A percentile compares a stretch with the other conserved stretches of the same genome.
These are phyloP conservation scores for Pseudopleuronectes americanus DNA, from an alignment of 2,797 vertebrate genomes.

Conservation along the genomic window DNA sequence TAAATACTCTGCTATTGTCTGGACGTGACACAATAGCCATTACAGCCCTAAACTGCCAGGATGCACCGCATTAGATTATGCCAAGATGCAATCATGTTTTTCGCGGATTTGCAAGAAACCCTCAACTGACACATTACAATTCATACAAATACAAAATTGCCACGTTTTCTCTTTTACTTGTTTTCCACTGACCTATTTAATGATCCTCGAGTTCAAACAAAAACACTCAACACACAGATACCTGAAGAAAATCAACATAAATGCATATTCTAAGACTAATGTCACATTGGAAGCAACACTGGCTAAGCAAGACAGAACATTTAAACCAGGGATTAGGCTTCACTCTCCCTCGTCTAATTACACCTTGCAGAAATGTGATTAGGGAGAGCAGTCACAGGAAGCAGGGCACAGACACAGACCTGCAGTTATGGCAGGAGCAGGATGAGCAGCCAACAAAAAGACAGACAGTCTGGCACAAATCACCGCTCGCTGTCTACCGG, in stretches of 20 bases:
- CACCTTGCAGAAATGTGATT: constrained; percentile 73
- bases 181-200: constrained; percentile 1
- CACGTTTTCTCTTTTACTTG: not conserved
- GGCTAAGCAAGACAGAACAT: constrained; percentile 61
- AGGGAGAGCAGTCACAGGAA: constrained; percentile 54
- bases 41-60: not conserved
- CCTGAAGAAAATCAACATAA: constrained; percentile 11
- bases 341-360: constrained; percentile 65
- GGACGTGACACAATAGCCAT: constrained; percentile 12
- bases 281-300: constrained; percentile 42
- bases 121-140: not conserved
- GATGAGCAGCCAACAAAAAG: constrained; percentile 29
- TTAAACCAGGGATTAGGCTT: constrained; percentile 70
- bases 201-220: constrained; percentile 4
- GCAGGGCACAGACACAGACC: constrained; percentile 45
- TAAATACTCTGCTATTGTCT: constrained; percentile 31
- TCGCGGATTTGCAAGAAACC: not conserved
- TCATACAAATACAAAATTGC: not conserved
- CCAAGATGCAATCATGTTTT: not conserved
- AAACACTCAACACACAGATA: constrained; percentile 9
- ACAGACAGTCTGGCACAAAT: constrained; percentile 15
- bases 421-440: constrained; percentile 17
- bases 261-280: constrained; percentile 26
- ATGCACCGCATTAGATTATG: not conserved
- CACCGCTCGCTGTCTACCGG: not conserved